Percentiles rank a stretch among this genome's conserved stretches.
These are phyloP conservation scores for Cavia porcellus DNA, from an alignment of 2,113 vertebrate species.

Conservation along the genomic window DNA sequence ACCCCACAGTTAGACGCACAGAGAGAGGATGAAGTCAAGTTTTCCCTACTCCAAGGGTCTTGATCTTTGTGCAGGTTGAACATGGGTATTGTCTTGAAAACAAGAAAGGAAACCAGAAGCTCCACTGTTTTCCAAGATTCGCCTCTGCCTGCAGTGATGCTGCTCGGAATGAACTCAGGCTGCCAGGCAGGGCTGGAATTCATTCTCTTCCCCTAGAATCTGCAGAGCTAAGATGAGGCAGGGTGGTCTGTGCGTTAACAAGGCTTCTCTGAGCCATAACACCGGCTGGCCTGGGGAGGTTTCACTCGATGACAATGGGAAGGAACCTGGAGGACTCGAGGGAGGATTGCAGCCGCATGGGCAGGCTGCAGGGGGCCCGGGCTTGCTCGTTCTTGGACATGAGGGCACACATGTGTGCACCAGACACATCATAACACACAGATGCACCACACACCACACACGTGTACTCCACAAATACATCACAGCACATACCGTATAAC, in stretches of 20 bases:
- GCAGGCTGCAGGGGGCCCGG: not conserved
- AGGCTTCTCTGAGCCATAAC: not conserved
- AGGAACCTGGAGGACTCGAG: not conserved
- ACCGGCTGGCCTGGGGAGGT: not conserved
- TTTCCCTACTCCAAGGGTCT: not conserved
- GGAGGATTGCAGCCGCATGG: not conserved
- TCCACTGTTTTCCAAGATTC: not conserved
- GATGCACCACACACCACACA: not conserved
- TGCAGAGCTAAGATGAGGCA: slow-evolving; percentile 63
- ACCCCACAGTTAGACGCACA: not conserved
- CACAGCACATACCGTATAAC: not conserved
- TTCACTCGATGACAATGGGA: not conserved
- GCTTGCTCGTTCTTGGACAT: not conserved
- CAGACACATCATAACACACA: not conserved
- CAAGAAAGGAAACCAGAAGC: not conserved
- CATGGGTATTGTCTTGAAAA: not conserved
- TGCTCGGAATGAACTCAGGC: not conserved
- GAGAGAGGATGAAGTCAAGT: not conserved
- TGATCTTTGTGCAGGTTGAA: not conserved
- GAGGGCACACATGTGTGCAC: not conserved
- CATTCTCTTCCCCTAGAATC: slow-evolving; percentile 68
- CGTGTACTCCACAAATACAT: too few species aligned
- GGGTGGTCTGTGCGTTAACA: not conserved
- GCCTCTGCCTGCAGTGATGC: not conserved
- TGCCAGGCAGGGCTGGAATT: not conserved